phyloP scores from a whole-genome alignment of 2,888 invertebrate genomes.

The Dolomedes plantarius region DNA sequence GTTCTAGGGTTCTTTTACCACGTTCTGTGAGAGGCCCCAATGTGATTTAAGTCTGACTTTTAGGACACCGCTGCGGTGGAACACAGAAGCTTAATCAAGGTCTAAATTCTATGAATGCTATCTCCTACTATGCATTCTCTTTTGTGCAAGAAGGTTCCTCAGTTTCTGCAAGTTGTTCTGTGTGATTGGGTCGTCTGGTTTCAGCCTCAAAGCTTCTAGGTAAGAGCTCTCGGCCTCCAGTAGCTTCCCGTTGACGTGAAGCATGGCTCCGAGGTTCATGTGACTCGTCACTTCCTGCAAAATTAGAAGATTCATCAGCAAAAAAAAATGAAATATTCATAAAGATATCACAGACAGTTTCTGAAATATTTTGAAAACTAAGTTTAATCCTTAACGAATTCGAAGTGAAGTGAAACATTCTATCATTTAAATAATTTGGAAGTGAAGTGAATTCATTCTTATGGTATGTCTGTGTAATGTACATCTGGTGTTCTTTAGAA shows the following conservation, averaged over 20 bases:
- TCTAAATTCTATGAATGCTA: conserved; percentile 21
- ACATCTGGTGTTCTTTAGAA: too few species aligned
- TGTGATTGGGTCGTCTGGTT: conserved; percentile 92
- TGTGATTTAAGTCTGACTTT: not conserved
- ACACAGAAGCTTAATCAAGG: not conserved
- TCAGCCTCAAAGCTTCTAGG: conserved; percentile 87
- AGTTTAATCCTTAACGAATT: too few species aligned
- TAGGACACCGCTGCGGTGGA: not conserved
- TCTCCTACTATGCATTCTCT: conserved; percentile 40
- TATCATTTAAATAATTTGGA: too few species aligned
- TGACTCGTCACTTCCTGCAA: conserved; percentile 90
- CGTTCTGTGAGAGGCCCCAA: not conserved
- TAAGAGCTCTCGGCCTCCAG: conserved; percentile 91
- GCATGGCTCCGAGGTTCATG: conserved; percentile 95
- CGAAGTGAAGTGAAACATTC: too few species aligned
- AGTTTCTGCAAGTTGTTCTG: conserved; percentile 90
- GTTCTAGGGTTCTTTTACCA: too few species aligned
- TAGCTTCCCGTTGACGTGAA: conserved; percentile 94
- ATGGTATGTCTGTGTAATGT: too few species aligned
- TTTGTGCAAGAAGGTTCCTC: conserved; percentile 78
- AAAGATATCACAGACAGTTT: too few species aligned
- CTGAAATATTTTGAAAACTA: too few species aligned
- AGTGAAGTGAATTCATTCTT: too few species aligned
- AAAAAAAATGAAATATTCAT: too few species aligned
- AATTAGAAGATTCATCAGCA: too few species aligned